Evolutionary conservation across 2,888 invertebrate species (phyloP), one percentile per base, ranked within the genome.

Genomic region (Electrophaes corylata): DNA sequence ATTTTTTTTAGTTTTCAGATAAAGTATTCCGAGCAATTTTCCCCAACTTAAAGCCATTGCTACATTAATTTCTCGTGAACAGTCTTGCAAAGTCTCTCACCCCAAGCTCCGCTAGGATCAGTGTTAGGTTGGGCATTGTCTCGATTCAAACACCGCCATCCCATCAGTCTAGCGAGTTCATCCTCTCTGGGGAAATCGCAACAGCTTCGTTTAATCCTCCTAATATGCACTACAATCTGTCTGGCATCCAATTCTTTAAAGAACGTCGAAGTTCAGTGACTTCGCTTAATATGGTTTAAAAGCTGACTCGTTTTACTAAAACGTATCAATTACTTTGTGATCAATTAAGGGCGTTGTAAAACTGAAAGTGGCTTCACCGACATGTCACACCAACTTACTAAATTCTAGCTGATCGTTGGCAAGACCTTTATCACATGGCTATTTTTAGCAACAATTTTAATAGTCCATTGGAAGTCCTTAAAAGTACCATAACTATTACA

Each of bases 161-260:
- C 74, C 66, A 69, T 70, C 71, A 58, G 71, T 70, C 68, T 67
- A 68, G 72, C 70, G 63, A 72, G 66, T 73, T 69, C 66, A 48
- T 56, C 47, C 68, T 65, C 80, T 69, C 76, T 6, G 47, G 81
- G 81, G 81, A 82, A 82, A 83, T 80, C 67, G 67, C 70, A 73
- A 71, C 68, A 67, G 57, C 62, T 73, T 64, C 66, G 60, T 76
- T 76, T 77, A 76, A 82, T 79, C 71, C 74, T 67, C 52, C 71
- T 75, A 78, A 78, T 73, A 75, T 65, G 56, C 50, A 57, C 47
- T 39, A 44, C 55, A 49, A 40, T 18, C 29, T 51, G 60, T 48
- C 56, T 64, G 37, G 33, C 19, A 14, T 35, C n/a, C 29, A 39
- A 44, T 35, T 35, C 39, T 54, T 54, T 37, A 33, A 57, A 46